Conservation (phyloP, 1,140 invertebrate species). For the Caenorhabditis brenneri region DNA sequence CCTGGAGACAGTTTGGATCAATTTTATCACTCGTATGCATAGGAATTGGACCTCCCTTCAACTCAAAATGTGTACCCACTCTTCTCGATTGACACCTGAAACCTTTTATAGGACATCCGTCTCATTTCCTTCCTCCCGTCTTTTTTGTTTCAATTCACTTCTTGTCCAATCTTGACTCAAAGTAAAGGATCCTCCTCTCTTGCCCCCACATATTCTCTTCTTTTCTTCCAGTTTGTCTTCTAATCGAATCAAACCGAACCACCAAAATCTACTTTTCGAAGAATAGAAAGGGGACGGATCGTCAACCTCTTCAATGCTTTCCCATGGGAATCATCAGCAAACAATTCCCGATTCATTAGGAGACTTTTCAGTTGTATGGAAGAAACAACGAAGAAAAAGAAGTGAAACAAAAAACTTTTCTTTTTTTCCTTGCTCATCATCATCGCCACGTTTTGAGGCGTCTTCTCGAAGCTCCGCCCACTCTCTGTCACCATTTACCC, state of each 20-base stretch:
- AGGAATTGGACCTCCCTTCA: neutral
- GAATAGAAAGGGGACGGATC: neutral
- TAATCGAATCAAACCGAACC: conserved; percentile 37
- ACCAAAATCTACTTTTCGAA: conserved; percentile 38
- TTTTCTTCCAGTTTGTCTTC: neutral
- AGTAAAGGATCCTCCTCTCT: neutral
- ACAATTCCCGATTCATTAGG: conserved; percentile 39
- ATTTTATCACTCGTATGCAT: no score
- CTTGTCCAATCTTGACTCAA: neutral
- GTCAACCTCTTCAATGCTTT: neutral
- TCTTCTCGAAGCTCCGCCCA: neutral
- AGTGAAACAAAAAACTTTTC: neutral
- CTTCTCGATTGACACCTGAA: neutral
- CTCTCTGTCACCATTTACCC: neutral
- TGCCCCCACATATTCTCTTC: neutral
- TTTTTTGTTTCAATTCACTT: neutral
- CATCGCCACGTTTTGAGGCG: conserved; percentile 2
- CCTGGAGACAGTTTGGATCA: no score
- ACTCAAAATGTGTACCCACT: no score
- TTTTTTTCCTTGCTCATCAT: neutral
- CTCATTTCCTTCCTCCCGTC: neutral
- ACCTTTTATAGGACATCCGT: neutral
- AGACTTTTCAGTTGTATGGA: neutral
- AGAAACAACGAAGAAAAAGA: neutral
- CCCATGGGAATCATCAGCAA: conserved; percentile 14